Percentiles rank a stretch among this genome's conserved stretches.
These are phyloP conservation scores for Ictalurus punctatus DNA, from an alignment of 2,113 vertebrate genomes.

Conservation along the genomic window DNA sequence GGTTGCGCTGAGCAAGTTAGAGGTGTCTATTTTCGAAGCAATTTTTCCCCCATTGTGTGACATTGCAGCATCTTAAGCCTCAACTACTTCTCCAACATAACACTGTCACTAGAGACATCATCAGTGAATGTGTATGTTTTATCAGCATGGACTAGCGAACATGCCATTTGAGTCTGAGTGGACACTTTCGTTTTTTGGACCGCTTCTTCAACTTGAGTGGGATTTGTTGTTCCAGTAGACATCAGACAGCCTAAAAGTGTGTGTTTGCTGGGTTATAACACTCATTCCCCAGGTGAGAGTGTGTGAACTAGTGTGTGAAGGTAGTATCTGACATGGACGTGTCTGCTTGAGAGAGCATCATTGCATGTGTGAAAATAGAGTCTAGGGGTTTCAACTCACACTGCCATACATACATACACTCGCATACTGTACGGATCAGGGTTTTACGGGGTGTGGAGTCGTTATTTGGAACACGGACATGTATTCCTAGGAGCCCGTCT, in stretches of 20 bases:
- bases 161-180: neutral
- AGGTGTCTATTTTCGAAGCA: neutral
- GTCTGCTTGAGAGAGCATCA: constrained; percentile 35
- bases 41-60: neutral
- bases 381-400: neutral
- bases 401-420: neutral
- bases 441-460: neutral
- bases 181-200: neutral
- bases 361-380: constrained; percentile 44
- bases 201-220: neutral
- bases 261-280: constrained; percentile 23
- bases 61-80: neutral
- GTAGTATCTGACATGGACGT: constrained; percentile 29
- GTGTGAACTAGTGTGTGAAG: constrained; percentile 38
- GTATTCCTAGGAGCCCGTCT: neutral
- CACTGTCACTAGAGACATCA: constrained; percentile 1
- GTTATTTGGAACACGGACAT: neutral
- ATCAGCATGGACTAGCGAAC: neutral
- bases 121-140: neutral
- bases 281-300: constrained; percentile 33
- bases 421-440: neutral
- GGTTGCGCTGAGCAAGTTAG: neutral
- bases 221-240: constrained; percentile 15
- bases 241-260: neutral
- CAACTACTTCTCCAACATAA: neutral